A percentile compares a stretch with the other conserved stretches of the same genome.
Conservation (phyloP, 2,113 vertebrate genomes). For the Tragelaphus imberbis region DNA sequence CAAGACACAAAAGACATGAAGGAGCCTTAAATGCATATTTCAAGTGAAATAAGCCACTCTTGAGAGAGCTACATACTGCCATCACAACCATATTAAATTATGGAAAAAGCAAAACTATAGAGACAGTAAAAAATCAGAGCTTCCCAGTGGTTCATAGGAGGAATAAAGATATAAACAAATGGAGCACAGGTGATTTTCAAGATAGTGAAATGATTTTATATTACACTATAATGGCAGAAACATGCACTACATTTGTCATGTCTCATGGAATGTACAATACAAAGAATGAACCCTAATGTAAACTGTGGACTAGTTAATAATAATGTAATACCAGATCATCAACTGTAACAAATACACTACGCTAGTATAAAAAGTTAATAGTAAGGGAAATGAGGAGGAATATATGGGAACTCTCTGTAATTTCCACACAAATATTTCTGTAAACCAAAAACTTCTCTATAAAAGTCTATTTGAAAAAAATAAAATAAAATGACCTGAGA, state of each 20-base stretch:
- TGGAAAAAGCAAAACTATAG: background rate
- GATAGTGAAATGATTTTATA: background rate
- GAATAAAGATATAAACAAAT: rapidly evolving
- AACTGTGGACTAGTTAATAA: background rate
- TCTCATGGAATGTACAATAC: background rate
- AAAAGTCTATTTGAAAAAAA: background rate
- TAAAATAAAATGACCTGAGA: background rate
- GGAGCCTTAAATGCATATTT: background rate
- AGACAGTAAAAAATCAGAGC: background rate
- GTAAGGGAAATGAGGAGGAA: background rate
- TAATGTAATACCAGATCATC: background rate
- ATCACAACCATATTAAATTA: background rate
- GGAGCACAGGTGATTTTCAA: background rate
- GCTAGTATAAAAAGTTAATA: background rate
- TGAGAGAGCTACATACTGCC: background rate
- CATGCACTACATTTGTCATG: background rate
- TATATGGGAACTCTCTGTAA: too few species aligned
- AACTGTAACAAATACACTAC: background rate
- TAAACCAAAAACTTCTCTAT: background rate
- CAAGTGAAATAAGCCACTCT: background rate
- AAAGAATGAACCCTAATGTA: background rate
- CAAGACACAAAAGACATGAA: background rate
- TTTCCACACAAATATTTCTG: background rate
- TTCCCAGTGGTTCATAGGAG: background rate
- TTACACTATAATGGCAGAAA: background rate